A percentile compares a stretch with the other conserved stretches of the same genome.
Conservation (phyloP, 2,888 invertebrate genomes). For the Phortica okadai region DNA sequence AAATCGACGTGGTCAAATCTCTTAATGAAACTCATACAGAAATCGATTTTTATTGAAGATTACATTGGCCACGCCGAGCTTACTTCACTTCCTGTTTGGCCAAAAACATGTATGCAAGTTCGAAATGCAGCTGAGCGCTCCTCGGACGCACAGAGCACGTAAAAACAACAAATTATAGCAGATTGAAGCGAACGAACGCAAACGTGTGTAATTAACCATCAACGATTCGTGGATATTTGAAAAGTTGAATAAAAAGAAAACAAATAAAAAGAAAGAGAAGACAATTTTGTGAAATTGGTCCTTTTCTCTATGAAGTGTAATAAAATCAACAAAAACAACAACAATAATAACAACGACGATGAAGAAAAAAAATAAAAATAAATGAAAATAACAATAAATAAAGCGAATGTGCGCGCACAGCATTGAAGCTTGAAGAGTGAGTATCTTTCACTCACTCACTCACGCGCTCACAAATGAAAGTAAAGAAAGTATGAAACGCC, state of each 20-base stretch:
- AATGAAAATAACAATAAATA: slow-evolving; percentile 2
- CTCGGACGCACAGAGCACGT: no score
- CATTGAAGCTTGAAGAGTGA: slow-evolving; percentile 29
- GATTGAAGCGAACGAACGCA: neutral
- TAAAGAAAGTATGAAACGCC: slow-evolving; percentile 63
- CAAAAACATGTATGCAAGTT: slow-evolving; percentile 42
- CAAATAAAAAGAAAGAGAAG: neutral
- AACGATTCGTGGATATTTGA: slow-evolving; percentile 48
- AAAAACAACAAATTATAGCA: slow-evolving; percentile 35
- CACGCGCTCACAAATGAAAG: slow-evolving; percentile 58
- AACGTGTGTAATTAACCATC: slow-evolving; percentile 52
- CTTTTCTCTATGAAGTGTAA: slow-evolving; percentile 57
- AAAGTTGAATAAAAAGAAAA: slow-evolving; percentile 55
- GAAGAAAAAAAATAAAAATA: slow-evolving; percentile 42
- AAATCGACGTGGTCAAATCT: neutral
- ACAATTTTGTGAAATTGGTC: slow-evolving; percentile 59
- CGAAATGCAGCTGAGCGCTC: no score
- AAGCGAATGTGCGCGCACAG: slow-evolving; percentile 45
- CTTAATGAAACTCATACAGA: neutral
- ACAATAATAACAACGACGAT: slow-evolving; percentile 23
- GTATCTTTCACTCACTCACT: slow-evolving; percentile 62
- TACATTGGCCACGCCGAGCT: neutral
- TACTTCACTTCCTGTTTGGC: slow-evolving; percentile 56
- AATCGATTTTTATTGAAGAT: slow-evolving; percentile 1
- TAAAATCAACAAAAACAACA: slow-evolving; percentile 47